Percentiles rank a stretch among this genome's conserved stretches.
Evolutionary conservation across 2,797 vertebrate species (phyloP).

Genomic region (Danio tinwini): DNA sequence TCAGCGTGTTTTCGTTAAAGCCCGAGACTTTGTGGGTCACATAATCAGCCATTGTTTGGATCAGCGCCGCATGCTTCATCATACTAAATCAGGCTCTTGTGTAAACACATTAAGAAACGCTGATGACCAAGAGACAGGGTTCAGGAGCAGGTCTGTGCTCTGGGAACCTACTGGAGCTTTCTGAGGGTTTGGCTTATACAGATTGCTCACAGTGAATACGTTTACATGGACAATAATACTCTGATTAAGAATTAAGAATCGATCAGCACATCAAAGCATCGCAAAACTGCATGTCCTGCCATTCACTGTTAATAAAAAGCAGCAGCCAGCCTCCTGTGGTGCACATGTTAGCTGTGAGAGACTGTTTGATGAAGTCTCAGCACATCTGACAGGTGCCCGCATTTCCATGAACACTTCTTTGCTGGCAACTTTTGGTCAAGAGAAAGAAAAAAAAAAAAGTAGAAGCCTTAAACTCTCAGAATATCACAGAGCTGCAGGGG

Average conservation of each 20-base stretch:
- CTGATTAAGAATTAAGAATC: background rate
- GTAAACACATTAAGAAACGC: constrained; percentile 50
- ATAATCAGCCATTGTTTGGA: constrained; percentile 59
- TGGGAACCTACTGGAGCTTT: constrained; percentile 40
- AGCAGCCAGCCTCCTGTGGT: constrained; percentile 11
- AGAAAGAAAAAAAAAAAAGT: background rate
- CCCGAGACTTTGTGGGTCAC: constrained; percentile 49
- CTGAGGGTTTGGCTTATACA: background rate
- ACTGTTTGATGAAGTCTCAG: constrained; percentile 9
- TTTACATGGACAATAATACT: no score
- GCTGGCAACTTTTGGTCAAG: background rate
- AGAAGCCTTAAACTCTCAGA: background rate
- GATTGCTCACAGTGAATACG: no score
- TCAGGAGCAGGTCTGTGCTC: constrained; percentile 18
- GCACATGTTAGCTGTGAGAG: background rate
- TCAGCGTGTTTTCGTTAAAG: constrained; percentile 47
- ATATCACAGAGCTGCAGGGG: no score
- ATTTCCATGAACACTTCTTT: background rate
- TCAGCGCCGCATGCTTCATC: constrained; percentile 36
- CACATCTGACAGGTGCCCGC: background rate
- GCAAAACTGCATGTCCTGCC: background rate
- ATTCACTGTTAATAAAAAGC: constrained; percentile 9
- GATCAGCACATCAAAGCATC: background rate
- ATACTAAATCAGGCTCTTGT: constrained; percentile 26
- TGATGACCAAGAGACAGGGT: constrained; percentile 24